Evolutionary conservation across 2,797 vertebrate genomes (phyloP).

Genomic region (Miichthys miiuy): DNA sequence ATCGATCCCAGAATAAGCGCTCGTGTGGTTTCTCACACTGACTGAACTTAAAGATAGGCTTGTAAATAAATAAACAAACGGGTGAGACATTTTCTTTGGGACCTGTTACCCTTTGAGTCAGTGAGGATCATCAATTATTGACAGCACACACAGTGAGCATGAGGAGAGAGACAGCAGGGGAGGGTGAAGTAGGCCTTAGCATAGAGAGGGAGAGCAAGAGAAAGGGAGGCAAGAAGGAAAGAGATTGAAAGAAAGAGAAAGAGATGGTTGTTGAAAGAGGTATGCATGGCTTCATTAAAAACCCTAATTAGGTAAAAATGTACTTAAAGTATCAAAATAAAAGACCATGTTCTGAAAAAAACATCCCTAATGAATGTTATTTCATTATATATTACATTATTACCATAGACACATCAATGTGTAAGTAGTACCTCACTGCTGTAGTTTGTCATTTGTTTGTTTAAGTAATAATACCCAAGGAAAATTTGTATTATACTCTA

Average conservation of each 20-base stretch:
- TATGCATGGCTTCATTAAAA: not conserved
- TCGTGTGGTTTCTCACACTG: conserved; percentile 35
- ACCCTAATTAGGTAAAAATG: not conserved
- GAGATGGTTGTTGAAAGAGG: not conserved
- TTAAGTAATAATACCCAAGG: not conserved
- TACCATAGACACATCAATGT: not conserved
- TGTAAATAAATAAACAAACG: conserved; percentile 70
- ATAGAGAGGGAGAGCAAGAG: conserved; percentile 16
- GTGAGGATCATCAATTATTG: conserved; percentile 88
- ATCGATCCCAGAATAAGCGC: conserved; percentile 46
- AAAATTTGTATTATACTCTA: not conserved
- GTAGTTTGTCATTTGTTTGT: not conserved
- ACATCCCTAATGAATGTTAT: not conserved
- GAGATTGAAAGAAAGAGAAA: not conserved
- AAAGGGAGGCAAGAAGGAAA: conserved; percentile 19
- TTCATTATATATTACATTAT: not conserved
- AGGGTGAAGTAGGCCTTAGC: conserved; percentile 63
- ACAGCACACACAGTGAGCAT: conserved; percentile 83
- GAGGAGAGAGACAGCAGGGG: conserved; percentile 82
- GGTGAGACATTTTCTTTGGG: conserved; percentile 77
- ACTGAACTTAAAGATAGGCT: conserved; percentile 59
- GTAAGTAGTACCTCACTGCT: not conserved
- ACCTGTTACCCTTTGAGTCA: conserved; percentile 89
- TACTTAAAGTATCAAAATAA: not conserved
- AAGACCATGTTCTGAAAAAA: not conserved